Percentiles rank a stretch among this genome's conserved stretches.
Conservation (phyloP, 2,888 invertebrate species). For the Sarcophaga caerulescens region DNA sequence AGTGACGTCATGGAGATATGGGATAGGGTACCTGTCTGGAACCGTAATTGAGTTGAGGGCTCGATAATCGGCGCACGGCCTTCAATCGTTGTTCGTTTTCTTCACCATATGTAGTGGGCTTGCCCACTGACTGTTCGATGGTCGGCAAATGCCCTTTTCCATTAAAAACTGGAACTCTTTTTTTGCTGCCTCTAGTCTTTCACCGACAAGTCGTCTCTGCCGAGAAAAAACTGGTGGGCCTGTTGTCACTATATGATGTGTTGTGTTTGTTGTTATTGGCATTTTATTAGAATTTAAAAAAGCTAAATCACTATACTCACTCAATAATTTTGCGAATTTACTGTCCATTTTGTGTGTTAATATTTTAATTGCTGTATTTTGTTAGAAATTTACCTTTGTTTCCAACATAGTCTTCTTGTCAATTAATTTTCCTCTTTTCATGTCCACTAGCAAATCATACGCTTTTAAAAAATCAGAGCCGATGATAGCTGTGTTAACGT, state of each 20-base stretch:
- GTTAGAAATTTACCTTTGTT: background rate
- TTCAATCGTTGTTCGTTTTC: no score
- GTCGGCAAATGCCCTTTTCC: no score
- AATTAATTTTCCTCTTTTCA: background rate
- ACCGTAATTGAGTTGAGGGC: background rate
- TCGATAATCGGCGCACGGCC: no score
- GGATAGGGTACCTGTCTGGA: background rate
- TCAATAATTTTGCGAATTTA: background rate
- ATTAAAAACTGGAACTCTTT: no score
- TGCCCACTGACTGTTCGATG: no score
- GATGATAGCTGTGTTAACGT: background rate
- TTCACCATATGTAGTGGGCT: no score
- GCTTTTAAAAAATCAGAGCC: background rate
- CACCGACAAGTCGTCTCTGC: background rate
- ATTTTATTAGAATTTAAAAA: no score
- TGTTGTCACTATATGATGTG: conserved; percentile 12
- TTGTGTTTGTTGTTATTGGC: background rate
- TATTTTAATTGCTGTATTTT: no score
- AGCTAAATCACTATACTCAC: conserved; percentile 13
- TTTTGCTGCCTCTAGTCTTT: no score
- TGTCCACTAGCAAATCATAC: background rate
- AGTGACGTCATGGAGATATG: background rate
- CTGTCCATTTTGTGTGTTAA: background rate
- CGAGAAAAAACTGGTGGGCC: conserved; percentile 14
- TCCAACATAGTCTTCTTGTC: conserved; percentile 14